phyloP scores from a whole-genome alignment of 2,113 vertebrate species.

The Paramormyrops kingsleyae region DNA sequence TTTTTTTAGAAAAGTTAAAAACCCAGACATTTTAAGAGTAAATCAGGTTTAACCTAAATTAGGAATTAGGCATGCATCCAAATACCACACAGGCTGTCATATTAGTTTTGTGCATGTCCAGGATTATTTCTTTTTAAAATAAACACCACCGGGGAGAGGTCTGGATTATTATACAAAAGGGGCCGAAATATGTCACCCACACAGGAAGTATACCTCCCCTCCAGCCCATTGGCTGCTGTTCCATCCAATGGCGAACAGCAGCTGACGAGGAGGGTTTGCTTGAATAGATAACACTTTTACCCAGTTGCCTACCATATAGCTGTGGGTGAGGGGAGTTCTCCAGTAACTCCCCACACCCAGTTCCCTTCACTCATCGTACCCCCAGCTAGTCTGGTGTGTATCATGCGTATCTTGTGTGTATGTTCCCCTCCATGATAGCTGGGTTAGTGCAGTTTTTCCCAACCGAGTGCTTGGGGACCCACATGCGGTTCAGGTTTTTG shows the following conservation, averaged over 20 bases:
- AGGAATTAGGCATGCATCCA: constrained; percentile 31
- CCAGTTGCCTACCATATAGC: not conserved
- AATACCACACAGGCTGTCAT: constrained; percentile 31
- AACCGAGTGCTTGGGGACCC: not conserved
- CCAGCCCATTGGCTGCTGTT: constrained; percentile 30
- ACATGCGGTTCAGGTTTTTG: not conserved
- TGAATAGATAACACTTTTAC: constrained; percentile 11
- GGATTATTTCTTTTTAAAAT: constrained; percentile 34
- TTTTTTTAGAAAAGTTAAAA: constrained; percentile 13
- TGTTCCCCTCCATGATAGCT: not conserved
- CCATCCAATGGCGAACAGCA: constrained; percentile 30
- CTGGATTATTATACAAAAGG: constrained; percentile 34
- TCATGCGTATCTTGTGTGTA: not conserved
- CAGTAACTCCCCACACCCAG: not conserved
- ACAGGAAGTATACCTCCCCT: constrained; percentile 43
- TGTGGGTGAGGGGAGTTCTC: not conserved
- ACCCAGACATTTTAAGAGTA: constrained; percentile 2
- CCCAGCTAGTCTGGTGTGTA: not conserved
- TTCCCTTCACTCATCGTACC: not conserved
- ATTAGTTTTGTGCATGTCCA: constrained; percentile 23
- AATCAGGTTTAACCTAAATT: constrained; percentile 23
- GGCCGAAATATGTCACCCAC: constrained; percentile 27
- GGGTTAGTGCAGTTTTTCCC: not conserved
- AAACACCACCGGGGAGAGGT: constrained; percentile 38
- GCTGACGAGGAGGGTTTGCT: constrained; percentile 32